Evolutionary conservation across 2,113 vertebrate genomes (phyloP), one percentile per base, ranked within the genome.

Genomic region (Microcebus griseorufus): DNA sequence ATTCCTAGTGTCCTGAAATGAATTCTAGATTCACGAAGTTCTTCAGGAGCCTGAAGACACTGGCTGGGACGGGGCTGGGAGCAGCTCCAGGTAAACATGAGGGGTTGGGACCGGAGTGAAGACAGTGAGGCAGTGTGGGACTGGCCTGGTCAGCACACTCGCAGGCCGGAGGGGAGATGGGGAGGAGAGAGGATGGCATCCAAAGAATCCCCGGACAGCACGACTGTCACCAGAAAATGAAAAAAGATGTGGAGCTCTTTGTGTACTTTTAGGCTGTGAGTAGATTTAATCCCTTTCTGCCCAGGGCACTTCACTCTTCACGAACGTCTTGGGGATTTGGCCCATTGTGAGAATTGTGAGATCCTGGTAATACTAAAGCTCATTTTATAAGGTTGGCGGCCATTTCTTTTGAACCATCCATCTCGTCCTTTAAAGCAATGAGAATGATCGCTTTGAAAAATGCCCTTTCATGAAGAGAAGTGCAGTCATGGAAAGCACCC

Each of bases 331-430:
- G 60, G 95, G 94, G 90, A 94, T 92, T 92, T 72, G 80, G 58
- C 76, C 92, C 76, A 45, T 86, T 64, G 79, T 89, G n/a, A 86
- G 88, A 89, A 87, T 78, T 42, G 42, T 42, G 42, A 42, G 42
- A 42, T 42, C 29, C 42, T 86, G 79, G 72, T 75, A 69, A 94
- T 94, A 88, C 51, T 78, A 70, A 95, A 94, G 67, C 37, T 82
- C 42, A 65, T 72, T 95, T 95, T 92, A 86, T 95, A 92, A 95
- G 84, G 53, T 85, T 73, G 80, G 53, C 9, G 64, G 73, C 37
- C 37, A 27, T 95, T 92, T 51, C 75, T 96, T 92, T 65, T 62
- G 87, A 94, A 69, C 18, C 80, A 83, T 94, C 90, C 78, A 94
- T 89, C 64, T 89, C 39, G 82, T 89, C 37, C 69, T 87, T 92